Base-by-base conservation (phyloP, 2,797 vertebrate genomes). In the Lates japonicus region DNA sequence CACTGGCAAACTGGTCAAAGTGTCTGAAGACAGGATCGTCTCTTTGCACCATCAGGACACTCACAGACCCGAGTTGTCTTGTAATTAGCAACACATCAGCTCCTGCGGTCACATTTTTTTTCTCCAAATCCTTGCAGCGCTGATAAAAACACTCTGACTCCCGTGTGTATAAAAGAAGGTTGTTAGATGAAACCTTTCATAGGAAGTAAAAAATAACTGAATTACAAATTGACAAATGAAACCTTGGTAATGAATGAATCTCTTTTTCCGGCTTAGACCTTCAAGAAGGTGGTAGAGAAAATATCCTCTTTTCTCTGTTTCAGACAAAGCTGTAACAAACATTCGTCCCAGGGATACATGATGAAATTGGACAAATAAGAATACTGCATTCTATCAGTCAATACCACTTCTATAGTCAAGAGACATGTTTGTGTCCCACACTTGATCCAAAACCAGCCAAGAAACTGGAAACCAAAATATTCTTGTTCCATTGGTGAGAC, bases 351-450 rank as follows among this genome's bases (percentile, higher is more conserved):
- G 59, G 52, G 66, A 69, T 41, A 19, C 6, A 2, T 6, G 3
- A 62, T 49, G 5, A 31, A 41, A 31, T 35, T 8, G 9, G 14
- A 52, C 10, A 46, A 55, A 69, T 20, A 2, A 57, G 13, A 5
- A 16, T 7, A 25, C 5, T 51, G 1, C 6, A 7, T 60, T 46
- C 19, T 39, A 4, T 46, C 19, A 22, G 6, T 7, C 12, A 16
- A 29, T 16, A 16, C 52, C 5, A 13, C 22, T 22, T 57, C 11
- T 6, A 1, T 1, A 0, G 31, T 14, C 12, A 3, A 35, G 0
- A 10, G 46, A 49, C 14, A 11, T 10, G 49, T 22, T 1, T 46
- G 35, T 16, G 49, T 42, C 16, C 0, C 41, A 3, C 31, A 54
- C 49, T 33, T 61, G 37, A 64, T 63, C 31, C 25, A 25, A 7